Percentiles rank a stretch among this genome's conserved stretches.
Evolutionary conservation across 37 sponge, comb jelly and placozoan genomes (phyloP).

Genomic region (Agelas oroides): DNA sequence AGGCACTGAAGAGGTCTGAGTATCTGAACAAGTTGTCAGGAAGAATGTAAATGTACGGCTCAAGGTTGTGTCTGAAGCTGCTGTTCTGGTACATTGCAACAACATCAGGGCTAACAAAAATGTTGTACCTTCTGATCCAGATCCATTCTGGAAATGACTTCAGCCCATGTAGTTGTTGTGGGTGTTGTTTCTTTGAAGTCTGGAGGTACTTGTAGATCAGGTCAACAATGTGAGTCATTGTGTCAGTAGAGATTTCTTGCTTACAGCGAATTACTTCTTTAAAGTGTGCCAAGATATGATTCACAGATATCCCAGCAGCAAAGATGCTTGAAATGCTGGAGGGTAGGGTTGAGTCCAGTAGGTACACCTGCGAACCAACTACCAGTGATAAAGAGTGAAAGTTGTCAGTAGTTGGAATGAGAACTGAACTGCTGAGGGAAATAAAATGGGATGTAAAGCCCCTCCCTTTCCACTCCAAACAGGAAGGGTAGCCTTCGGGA

Average conservation of each 20-base stretch:
- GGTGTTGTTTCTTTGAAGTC: too few relatives aligned
- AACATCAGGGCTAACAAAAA: constrained; percentile 30
- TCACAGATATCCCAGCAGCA: too few relatives aligned
- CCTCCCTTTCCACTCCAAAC: constrained; percentile 52
- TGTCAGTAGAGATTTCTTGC: background rate
- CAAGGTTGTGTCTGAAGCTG: constrained; percentile 25
- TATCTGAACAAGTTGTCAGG: constrained; percentile 31
- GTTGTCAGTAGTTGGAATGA: background rate
- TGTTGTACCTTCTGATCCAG: constrained; percentile 29
- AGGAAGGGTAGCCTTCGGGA: constrained; percentile 44
- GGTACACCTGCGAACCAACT: constrained; percentile 52
- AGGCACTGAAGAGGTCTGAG: constrained; percentile 24
- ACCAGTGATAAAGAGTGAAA: background rate
- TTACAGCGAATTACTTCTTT: background rate
- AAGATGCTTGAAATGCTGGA: too few relatives aligned
- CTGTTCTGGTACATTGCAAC: constrained; percentile 27
- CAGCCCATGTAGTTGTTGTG: too few relatives aligned
- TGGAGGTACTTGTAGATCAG: background rate
- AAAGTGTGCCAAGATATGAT: constrained; percentile 23
- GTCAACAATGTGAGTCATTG: background rate
- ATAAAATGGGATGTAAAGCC: constrained; percentile 32
- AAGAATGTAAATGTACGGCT: constrained; percentile 54
- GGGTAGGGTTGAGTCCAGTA: background rate
- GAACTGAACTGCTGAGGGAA: background rate
- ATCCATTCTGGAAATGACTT: constrained; percentile 31